phyloP scores from a whole-genome alignment of 2,113 vertebrate species.

The Notechis scutatus region DNA sequence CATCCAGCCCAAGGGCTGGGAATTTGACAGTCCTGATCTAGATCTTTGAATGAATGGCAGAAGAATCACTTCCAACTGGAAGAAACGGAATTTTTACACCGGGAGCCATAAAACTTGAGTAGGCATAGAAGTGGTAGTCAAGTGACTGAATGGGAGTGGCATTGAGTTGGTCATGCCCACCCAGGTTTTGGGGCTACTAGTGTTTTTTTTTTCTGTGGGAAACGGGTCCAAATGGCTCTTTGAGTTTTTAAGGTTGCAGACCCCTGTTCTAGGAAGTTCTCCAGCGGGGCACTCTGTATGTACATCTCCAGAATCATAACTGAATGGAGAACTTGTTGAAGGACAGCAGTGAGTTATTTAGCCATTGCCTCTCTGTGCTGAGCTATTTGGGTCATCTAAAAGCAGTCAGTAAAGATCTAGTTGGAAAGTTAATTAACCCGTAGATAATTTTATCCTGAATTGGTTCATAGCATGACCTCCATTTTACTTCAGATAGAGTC shows the following conservation, averaged over 20 bases:
- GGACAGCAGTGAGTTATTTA: not conserved
- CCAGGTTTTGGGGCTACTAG: no score
- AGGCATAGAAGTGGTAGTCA: no score
- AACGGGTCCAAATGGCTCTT: no score
- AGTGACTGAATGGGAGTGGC: no score
- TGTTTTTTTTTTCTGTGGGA: no score
- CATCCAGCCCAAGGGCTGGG: no score
- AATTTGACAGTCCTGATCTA: no score
- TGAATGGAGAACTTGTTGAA: not conserved
- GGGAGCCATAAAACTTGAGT: no score
- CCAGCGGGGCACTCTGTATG: not conserved
- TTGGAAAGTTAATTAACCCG: not conserved
- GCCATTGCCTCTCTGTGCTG: not conserved
- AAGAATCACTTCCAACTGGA: not conserved
- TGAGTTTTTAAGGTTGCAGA: no score
- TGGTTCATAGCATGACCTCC: not conserved
- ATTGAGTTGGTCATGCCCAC: no score
- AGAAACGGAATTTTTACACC: not conserved
- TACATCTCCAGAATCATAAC: not conserved
- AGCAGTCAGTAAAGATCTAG: not conserved
- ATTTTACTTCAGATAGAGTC: not conserved
- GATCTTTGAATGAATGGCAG: not conserved
- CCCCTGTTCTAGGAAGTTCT: not conserved
- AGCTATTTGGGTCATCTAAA: not conserved
- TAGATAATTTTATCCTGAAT: not conserved